Base-by-base conservation (phyloP, 2,888 invertebrate species). In the Arge pagana region DNA sequence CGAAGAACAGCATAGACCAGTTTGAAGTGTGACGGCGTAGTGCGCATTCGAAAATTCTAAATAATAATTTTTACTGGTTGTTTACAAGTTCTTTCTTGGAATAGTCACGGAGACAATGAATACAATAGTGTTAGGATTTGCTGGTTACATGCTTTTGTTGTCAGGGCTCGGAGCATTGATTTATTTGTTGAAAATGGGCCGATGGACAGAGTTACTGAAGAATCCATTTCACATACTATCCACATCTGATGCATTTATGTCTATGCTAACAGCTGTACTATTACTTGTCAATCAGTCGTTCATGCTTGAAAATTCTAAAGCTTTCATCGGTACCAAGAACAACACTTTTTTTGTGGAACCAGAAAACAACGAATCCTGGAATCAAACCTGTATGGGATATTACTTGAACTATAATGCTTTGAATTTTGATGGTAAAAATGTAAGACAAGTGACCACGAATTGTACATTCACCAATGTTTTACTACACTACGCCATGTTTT, bases 401-500 rank as follows among this genome's bases (percentile, higher is more conserved):
- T 41, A 21, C 49, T 10, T 42, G 50, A 23, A 43, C 40, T 43
- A 35, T 42, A 33, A 43, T n/a, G 11, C n/a, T 37, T 21, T 21
- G 5, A 28, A 40, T 23, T 11, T 15, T 8, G 43, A 43, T 16
- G 31, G 19, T 35, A 13, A 26, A 19, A 13, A n/a, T 43, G 8
- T 43, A 10, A 26, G 26, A 33, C 15, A 15, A 24, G 33, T 23
- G 4, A 23, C 23, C 11, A 23, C 24, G 18, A 41, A 45, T 11
- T 74, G 72, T 42, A 48, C 64, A 33, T 58, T 58, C 6, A 58
- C 48, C 26, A 59, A 60, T n/a, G 45, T 65, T 21, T 24, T 71
- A n/a, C 57, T 64, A 54, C 64, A 70, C 5, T 70, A 73, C 54
- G 66, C 67, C n/a, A 60, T 67, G 54, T 65, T 76, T 52, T 45